phyloP scores from a whole-genome alignment of 2,113 vertebrate species.

The Nothobranchius furzeri region DNA sequence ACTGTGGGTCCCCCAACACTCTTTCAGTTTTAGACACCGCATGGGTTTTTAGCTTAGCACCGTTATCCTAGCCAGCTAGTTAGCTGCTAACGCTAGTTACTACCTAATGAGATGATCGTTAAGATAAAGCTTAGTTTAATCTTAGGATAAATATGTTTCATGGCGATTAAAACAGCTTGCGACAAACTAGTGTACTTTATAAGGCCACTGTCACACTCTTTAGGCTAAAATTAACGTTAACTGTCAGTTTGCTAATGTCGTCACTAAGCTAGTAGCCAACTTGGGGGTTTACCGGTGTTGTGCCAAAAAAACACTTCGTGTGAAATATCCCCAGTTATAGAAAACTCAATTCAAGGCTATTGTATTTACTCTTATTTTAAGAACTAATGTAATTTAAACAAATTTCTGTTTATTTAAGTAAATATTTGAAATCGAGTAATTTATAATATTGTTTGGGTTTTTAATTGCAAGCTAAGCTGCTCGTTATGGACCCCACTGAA shows the following conservation, averaged over 20 bases:
- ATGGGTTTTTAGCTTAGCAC: conserved; percentile 74
- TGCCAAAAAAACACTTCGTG: not conserved
- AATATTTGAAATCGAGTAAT: not conserved
- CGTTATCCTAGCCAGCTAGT: conserved; percentile 50
- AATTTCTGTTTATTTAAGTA: too few relatives aligned
- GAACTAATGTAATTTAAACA: too few relatives aligned
- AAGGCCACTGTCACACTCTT: conserved; percentile 33
- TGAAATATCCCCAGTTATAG: not conserved
- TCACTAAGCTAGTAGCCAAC: conserved; percentile 41
- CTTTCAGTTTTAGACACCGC: conserved; percentile 45
- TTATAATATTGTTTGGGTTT: not conserved
- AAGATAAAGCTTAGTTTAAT: not conserved
- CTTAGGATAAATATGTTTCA: not conserved
- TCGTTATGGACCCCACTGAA: too few relatives aligned
- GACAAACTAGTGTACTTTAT: not conserved
- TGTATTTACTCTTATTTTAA: not conserved
- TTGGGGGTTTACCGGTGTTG: conserved; percentile 4
- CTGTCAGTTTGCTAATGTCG: conserved; percentile 41
- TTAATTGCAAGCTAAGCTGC: not conserved
- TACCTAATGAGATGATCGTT: not conserved
- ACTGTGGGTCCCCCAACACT: not conserved
- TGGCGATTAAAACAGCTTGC: not conserved
- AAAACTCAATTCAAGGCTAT: not conserved
- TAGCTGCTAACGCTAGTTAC: conserved; percentile 62
- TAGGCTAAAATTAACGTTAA: conserved; percentile 17